Base-by-base conservation (phyloP, 1,140 invertebrate genomes). In the Hycleus phaleratus region DNA sequence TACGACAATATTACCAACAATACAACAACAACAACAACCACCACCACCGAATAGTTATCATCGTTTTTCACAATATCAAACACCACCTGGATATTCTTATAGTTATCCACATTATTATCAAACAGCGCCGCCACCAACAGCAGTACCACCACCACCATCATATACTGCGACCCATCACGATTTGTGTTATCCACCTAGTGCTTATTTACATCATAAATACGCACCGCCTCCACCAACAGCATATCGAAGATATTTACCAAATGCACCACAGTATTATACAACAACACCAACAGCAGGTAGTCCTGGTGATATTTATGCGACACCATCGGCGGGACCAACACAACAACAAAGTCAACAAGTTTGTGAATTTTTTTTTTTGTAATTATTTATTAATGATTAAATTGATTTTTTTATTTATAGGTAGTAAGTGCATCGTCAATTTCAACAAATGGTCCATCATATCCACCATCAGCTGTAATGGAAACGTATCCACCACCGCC, bases 81-180 rank as follows among this genome's bases (percentile, higher is more conserved):
- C 57, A 40, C 60, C 63, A 38, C 57, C 59, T 7, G 59, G 59
- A 42, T 71, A 70, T 49, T 50, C 68, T 6, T 72, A 73, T 55
- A 46, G 59, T 8, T 67, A 84, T 68, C 78, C 81, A 59, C 78
- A 80, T 50, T 80, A 82, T 56, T 83, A 77, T 62, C 74, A 78
- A 67, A 69, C 74, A 32, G 67, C 74, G 18, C 58, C 69, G 12
- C 72, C 76, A 18, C 18, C 18, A 18, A 18, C 18, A 18, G 18
- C 74, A 32, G 67, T 74, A 25, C 58, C 69, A 12, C 72, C 76
- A 49, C 71, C 72, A 54, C 72, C 71, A 40, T 62, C 62, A 10
- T 60, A 64, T 39, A 53, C 71, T 6, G 69, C 70, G 54, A 44
- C 68, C 48, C 73, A 73, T 57, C 71, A 74, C 44, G 72, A 73